These are phyloP conservation scores for Phyllostomus discolor DNA, from an alignment of 2,113 vertebrate species.

Conservation along the genomic window DNA sequence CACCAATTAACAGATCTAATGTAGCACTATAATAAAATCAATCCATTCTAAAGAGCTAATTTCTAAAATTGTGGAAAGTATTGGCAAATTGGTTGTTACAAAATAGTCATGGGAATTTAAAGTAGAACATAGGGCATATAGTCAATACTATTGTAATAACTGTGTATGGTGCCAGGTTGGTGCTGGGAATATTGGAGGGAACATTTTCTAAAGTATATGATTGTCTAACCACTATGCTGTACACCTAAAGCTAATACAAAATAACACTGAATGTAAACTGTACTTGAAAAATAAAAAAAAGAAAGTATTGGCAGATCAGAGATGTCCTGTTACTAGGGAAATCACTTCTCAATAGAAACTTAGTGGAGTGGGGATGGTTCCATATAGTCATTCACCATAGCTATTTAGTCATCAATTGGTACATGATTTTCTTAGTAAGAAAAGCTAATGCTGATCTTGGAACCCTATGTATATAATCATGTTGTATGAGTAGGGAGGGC, in stretches of 20 bases:
- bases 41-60: not conserved
- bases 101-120: not conserved
- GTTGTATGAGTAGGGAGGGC: not conserved
- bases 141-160: not conserved
- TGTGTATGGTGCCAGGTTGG: not conserved
- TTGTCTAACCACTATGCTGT: not conserved
- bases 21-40: not conserved
- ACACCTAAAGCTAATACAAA: not conserved
- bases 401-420: not conserved
- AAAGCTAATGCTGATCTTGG: not conserved
- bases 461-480: not conserved
- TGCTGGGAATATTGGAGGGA: not conserved
- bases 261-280: not conserved
- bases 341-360: not conserved
- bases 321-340: not conserved
- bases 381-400: not conserved
- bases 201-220: not conserved
- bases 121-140: not conserved
- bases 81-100: not conserved
- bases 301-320: not conserved
- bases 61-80: not conserved
- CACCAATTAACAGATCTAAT: not conserved
- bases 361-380: not conserved
- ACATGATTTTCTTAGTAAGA: not conserved
- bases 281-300: not conserved